Evolutionary conservation across 2,113 vertebrate genomes (phyloP), one percentile per base, ranked within the genome.

Genomic region (Chitala chitala): DNA sequence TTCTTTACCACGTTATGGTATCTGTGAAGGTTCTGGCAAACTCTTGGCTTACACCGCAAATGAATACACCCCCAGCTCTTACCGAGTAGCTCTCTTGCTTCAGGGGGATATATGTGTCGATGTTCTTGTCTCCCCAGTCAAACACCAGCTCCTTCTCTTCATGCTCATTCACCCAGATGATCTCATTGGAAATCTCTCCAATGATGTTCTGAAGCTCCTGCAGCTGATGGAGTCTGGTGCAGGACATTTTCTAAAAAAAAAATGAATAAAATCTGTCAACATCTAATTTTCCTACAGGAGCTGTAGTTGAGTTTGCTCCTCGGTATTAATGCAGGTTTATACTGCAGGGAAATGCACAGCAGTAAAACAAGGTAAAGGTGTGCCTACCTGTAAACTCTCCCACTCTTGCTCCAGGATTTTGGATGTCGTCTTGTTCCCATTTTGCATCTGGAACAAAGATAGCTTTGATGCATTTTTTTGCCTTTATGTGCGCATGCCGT

Each of bases 101-200:
- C 83, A 85, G 92, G 3, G 94, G 87, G 0, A 99, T 94, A 81
- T 95, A 93, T 20, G 33, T 51, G 54, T 91, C 85, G 0, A 95
- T 95, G 86, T 98, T 94, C 76, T 88, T 93, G 80, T 98, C 95
- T 22, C 97, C 96, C 97, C 97, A 99, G 84, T 99, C 94, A 0
- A 96, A 98, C 44, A 99, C 89, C 33, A 99, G 92, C 79, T 99
- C 97, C 81, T 97, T 94, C 73, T 99, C 97, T 82, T 98, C 97
- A 0, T 85, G 91, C 79, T 96, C 95, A 6, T 99, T 99, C 83
- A 99, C 97, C 97, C 97, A 99, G 92, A 99, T 98, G 86, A 99
- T 99, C 85, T 94, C 94, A 1, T 78, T 83, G 78, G 91, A 96
- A 6, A 95, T 93, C 75, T 95, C 94, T 58, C 93, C 89, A 22